Evolutionary conservation across 2,888 invertebrate genomes (phyloP), one percentile per base, ranked within the genome.

Genomic region (Callimorpha dominula): DNA sequence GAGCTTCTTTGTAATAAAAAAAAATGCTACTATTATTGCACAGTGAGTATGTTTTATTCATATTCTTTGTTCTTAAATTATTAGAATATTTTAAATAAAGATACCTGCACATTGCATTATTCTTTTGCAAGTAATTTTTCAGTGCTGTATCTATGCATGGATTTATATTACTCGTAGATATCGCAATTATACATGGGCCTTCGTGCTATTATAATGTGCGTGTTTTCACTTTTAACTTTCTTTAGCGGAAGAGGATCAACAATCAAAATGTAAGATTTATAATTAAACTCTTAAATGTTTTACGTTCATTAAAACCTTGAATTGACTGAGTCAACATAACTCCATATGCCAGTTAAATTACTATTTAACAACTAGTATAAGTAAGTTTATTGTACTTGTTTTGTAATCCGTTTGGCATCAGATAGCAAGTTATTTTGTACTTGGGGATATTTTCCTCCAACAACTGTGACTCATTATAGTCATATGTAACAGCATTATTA

Each of bases 181-280:
- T 65, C 68, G 65, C 68, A 68, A 57, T 68, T 63, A 81, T 70
- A 70, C 46, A 54, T 60, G 73, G 68, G 66, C 77, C 74, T 83
- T 83, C 75, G 72, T 81, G 77, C 77, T 77, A 74, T 81, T 73
- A 72, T 73, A 72, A 69, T 75, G 65, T 68, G 66, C 64, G 52
- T 75, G 70, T 74, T 81, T 81, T 83, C 76, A 79, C 81, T 81
- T 83, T 78, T 81, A 71, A 75, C 79, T 79, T 83, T 75, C 40
- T 67, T 81, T 73, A 64, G 52, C 73, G 69, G 70, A 65, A 81
- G 50, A 80, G 65, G 1, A 54, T 63, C 4, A 20, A 57, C 20
- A 57, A 57, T 60, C 20, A 20, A 60, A 20, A 31, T 12, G 11
- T 20, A 20, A 20, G 0, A 57, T n/a, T 57, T 57, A 57, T 57